Evolutionary conservation across 2,113 vertebrate species (phyloP).

Genomic region (Nibea albiflora): DNA sequence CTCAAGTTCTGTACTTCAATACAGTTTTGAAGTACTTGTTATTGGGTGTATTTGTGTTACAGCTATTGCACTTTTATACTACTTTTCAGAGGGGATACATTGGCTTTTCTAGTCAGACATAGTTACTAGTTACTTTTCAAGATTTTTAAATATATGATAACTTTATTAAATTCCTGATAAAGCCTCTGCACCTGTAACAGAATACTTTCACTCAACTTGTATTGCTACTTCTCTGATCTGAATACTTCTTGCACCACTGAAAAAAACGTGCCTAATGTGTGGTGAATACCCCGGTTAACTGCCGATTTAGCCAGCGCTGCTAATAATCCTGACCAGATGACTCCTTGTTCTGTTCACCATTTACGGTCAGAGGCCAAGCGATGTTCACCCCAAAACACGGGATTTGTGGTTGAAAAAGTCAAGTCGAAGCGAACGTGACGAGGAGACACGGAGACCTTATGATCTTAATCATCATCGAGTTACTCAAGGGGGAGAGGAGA

Average conservation of each 20-base stretch:
- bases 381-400: conserved; percentile 46
- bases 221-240: background rate
- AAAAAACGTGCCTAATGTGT: background rate
- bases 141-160: no score
- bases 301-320: background rate
- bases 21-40: background rate
- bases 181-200: background rate
- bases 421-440: conserved; percentile 62
- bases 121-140: no score
- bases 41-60: no score
- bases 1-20: background rate
- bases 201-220: background rate
- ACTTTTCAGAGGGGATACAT: no score
- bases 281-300: background rate
- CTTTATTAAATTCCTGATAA: no score
- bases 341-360: conserved; percentile 19
- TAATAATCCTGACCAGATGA: conserved; percentile 72
- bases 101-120: no score
- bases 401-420: conserved; percentile 43
- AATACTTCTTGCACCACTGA: background rate
- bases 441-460: conserved; percentile 66
- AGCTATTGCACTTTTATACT: no score
- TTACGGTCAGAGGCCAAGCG: conserved; percentile 60
- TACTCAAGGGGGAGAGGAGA: conserved; percentile 51
- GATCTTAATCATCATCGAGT: conserved; percentile 74